Base-by-base conservation (phyloP, 2,113 vertebrate genomes). In the Rafetus swinhoei region DNA sequence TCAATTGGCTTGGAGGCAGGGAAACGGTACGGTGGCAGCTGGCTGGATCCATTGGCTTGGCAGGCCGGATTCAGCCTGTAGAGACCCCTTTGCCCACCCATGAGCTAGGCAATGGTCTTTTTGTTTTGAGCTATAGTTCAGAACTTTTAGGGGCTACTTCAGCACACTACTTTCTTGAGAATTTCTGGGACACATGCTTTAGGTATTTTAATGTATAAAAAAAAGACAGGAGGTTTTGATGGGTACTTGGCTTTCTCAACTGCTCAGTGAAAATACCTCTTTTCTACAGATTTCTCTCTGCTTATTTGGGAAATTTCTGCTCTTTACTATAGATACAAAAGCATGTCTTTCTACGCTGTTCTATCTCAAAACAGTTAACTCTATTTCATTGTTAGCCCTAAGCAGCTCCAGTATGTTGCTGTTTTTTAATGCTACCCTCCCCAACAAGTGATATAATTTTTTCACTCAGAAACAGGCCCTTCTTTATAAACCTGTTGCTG, bases 311-410 rank as follows among this genome's bases (percentile, higher is more conserved):
- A 91, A 22, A 83, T 91, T 83, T 59, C 81, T 12, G 50, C 56
- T 92, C 86, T 16, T 21, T 91, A 21, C 65, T 74, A 19, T 39
- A 74, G 9, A 1, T 65, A 18, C 74, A 5, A 24, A 45, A 54
- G 25, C 80, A 88, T 87, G 84, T 69, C 50, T 2, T 74, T 18
- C 21, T 32, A 74, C 35, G 5, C 19, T 11, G n/a, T 74, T 5
- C 35, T 16, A 1, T 24, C 4, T 52, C 72, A 45, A 2, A 82
- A 24, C 7, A 74, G 0, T 76, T 1, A 0, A 5, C 14, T 60
- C 45, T 77, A 24, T 45, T 25, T 35, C 24, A 77, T 77, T 52
- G 19, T 77, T 90, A 92, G 3, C 7, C 2, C 4, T 54, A 12
- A 79, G 7, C 6, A 2, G 83, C 91, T 89, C 84, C 62, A 81